Evolutionary conservation across 1,140 invertebrate genomes (phyloP), one percentile per base, ranked within the genome.

Genomic region (Euglossa dilemma): DNA sequence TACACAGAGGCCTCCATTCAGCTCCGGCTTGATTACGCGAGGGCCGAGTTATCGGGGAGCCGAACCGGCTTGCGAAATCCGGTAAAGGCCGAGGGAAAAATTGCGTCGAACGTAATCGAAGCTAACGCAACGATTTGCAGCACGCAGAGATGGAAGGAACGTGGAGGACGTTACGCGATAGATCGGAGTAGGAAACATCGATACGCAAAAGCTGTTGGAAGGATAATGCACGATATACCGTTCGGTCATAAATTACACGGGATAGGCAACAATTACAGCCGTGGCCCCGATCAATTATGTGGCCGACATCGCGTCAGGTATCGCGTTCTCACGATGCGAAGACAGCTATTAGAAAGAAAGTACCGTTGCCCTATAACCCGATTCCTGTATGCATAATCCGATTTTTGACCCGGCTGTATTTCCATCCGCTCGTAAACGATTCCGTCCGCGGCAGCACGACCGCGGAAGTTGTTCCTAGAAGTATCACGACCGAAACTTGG

Each of bases 1-100:
- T 82, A 73, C 74, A 85, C 69, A 85, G 75, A 88, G 70, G 61
- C 75, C 77, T 89, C 83, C 87, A 88, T 89, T 89, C 86, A 85
- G 57, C 70, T 57, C 20, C 25, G 63, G 76, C 70, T 57, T 77
- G 87, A 89, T 87, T 87, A 85, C 66, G 70, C 66, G 79, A 79
- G 64, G 45, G 52, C 23, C 71, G 73, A 83, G 79, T 85, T 87
- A 89, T 88, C 86, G 64, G 72, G 36, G 81, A 81, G 78, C 69
- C 61, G 85, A 81, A 81, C 69, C 61, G 85, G 71, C 47, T 78
- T 70, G 86, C 77, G 73, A 85, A 87, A 87, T 85, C 72, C 67
- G 70, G 70, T 54, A 36, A 36, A 28, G 14, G 6, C 25, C 11
- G 25, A 36, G 7, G 47, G 36, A 74, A 47, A 64, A 57, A 66